These are phyloP conservation scores for Temnothorax nylanderi DNA, from an alignment of 1,140 invertebrate genomes.

Conservation along the genomic window DNA sequence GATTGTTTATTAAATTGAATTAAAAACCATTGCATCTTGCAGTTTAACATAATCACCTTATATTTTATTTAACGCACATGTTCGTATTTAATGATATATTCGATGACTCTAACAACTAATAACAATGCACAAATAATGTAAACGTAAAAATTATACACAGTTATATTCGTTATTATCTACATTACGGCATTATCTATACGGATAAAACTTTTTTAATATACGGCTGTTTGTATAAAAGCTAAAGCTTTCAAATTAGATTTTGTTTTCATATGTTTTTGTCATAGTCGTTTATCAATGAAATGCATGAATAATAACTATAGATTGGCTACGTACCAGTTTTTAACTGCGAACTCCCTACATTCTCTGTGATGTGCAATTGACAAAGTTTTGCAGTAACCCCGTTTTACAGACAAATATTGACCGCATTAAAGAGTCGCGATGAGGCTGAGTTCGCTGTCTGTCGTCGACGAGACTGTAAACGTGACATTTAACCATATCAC, in stretches of 20 bases:
- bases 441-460: constrained; percentile 11
- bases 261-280: not conserved
- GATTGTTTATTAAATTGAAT: not conserved
- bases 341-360: not conserved
- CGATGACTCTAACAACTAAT: not conserved
- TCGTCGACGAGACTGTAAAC: constrained; percentile 27
- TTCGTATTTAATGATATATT: not conserved
- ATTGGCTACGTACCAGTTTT: constrained; percentile 1
- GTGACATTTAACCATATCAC: constrained; percentile 29
- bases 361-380: not conserved
- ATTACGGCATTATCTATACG: not conserved
- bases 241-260: not conserved
- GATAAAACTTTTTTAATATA: constrained; percentile 10
- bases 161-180: not conserved
- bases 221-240: not conserved
- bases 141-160: not conserved
- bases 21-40: not conserved
- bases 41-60: not conserved
- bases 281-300: not conserved
- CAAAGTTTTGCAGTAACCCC: constrained; percentile 30
- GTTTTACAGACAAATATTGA: constrained; percentile 46
- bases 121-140: not conserved
- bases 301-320: constrained; percentile 1
- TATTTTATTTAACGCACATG: not conserved
- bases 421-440: constrained; percentile 33